A percentile compares a stretch with the other conserved stretches of the same genome.
Evolutionary conservation across 1,140 invertebrate species (phyloP).

Genomic region (Drosophila kikkawai): DNA sequence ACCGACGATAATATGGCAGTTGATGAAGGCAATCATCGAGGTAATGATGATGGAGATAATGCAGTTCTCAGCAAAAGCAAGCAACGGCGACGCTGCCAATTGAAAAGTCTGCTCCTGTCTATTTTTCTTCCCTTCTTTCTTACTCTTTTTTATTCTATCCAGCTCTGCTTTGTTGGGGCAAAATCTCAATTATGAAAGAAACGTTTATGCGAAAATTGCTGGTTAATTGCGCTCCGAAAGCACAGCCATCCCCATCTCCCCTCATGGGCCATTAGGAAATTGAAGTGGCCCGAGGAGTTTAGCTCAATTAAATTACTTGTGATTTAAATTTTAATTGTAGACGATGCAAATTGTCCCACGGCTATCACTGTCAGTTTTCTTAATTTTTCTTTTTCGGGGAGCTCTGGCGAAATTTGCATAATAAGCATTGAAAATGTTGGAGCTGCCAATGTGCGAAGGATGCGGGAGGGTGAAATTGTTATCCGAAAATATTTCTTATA

Average conservation of each 20-base stretch:
- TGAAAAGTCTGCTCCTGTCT: constrained; percentile 63
- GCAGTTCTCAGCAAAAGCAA: constrained; percentile 42
- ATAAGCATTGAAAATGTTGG: constrained; percentile 69
- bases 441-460: constrained; percentile 19
- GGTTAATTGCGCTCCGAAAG: constrained; percentile 71
- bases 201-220: constrained; percentile 82
- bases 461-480: constrained; percentile 17
- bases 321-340: constrained; percentile 83
- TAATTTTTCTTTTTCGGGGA: constrained; percentile 25
- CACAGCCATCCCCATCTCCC: constrained; percentile 10
- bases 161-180: constrained; percentile 54
- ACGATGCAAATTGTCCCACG: constrained; percentile 58
- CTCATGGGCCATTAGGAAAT: constrained; percentile 35
- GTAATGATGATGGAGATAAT: constrained; percentile 66
- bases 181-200: constrained; percentile 68
- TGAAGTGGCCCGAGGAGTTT: constrained; percentile 62
- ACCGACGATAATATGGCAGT: constrained; percentile 70
- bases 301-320: constrained; percentile 82
- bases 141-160: constrained; percentile 35
- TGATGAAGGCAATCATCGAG: constrained; percentile 72
- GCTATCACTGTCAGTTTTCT: constrained; percentile 69
- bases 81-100: constrained; percentile 64
- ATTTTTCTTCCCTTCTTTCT: constrained; percentile 31
- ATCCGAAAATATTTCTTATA: constrained; percentile 31
- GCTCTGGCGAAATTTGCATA: constrained; percentile 69